Evolutionary conservation across 1,140 invertebrate genomes (phyloP), one percentile per base, ranked within the genome.

Genomic region (Conus ventricosus): DNA sequence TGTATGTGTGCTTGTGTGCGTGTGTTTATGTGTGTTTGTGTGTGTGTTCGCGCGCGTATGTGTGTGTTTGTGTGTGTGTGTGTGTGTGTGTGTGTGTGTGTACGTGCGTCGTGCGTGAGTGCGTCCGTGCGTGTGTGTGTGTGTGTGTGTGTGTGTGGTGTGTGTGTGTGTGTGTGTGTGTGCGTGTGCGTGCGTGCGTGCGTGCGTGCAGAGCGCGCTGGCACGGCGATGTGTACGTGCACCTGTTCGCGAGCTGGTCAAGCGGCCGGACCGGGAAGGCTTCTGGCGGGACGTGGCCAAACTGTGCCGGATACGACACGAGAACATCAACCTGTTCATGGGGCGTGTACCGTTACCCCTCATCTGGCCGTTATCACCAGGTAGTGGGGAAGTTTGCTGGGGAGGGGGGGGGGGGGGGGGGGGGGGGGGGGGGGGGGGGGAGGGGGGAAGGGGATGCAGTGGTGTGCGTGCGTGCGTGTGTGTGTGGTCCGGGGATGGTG

Each of bases 291-390:
- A 95, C 25, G 94, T 96, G 71, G 91, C 92, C 17, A 94, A 93
- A 60, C 92, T 96, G 60, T 94, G 93, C 76, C 94, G 95, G 90
- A 95, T 96, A 51, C 93, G 96, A 6, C 96, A 96, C 88, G 96
- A 96, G 90, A 96, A 96, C 90, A 95, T 96, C 60, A 94, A 95
- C 11, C 93, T 96, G 11, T 96, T 96, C 89, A 96, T 96, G 96
- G 96, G 2, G 95, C 95, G 0, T 96, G 95, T 87, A 93, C 95
- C 23, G 92, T 94, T 78, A 93, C 93, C 0, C 94, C 94, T 10
- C 90, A 94, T 80, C 90, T 96, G 25, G 95, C 95, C 10, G 94
- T 96, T 54, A 93, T 96, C 55, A 95, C 95, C 17, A 95, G 95
- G 93, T 95, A 15, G 82, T 25, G 20, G 55, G 25, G n/a, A 54